Evolutionary conservation across 2,888 invertebrate genomes (phyloP), one percentile per base, ranked within the genome.

Genomic region (Podabrus alpinus): DNA sequence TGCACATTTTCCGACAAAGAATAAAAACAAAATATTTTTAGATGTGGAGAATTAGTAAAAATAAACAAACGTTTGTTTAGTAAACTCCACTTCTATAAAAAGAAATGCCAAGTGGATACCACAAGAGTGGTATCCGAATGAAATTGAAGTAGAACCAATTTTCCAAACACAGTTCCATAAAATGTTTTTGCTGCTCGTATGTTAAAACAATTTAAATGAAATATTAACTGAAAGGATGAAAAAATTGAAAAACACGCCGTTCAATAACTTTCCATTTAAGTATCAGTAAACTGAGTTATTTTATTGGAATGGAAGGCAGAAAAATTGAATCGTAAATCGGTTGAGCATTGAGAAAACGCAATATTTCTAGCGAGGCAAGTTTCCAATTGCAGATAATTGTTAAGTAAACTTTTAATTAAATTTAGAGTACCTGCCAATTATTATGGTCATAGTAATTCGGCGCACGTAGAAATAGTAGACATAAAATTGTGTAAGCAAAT

Each of bases 401-500:
- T 25, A 25, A 15, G 11, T 16, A 25, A 67, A 67, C 24, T 16
- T 24, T 67, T 67, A 67, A 67, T 67, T 16, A 67, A 67, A 16
- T 67, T 67, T 25, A 21, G 24, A 25, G 17, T 64, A 21, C 19
- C 62, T 21, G 21, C 62, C 21, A 64, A 64, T 64, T 64, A 21
- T 64, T 19, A 19, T 11, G 62, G 19, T n/a, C 15, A 24, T 24
- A 15, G 24, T 66, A 16, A 66, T 66, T 66, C 66, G 19, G 15
- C 11, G 24, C 66, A 66, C 66, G 66, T 66, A 19, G 45, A 45
- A 45, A 45, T 69, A 59, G 66, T 73, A 66, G 59, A 66, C 68
- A 15, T 66, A 69, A 73, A 68, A 73, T 64, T 69, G 68, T 67
- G 71, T 61, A 69, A 69, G 70, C 74, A 74, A 74, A 74, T 71